Evolutionary conservation across 1,140 invertebrate species (phyloP).

Genomic region (Hestina assimilis): DNA sequence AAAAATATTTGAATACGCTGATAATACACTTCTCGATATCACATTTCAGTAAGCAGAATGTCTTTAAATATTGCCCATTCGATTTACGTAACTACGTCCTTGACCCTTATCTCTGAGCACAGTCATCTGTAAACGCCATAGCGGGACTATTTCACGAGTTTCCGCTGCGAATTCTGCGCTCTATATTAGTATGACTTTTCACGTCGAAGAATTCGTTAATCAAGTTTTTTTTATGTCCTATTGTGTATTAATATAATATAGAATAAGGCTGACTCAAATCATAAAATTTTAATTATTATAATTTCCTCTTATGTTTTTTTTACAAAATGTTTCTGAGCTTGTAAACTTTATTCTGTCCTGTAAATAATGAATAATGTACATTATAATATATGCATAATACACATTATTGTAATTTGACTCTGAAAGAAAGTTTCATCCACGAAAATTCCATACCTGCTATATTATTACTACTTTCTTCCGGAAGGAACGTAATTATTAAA

Average conservation of each 20-base stretch:
- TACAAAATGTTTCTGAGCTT: too few species aligned
- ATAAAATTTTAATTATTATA: background rate
- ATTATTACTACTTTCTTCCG: too few species aligned
- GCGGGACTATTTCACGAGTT: conserved; percentile 19
- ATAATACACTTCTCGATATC: too few species aligned
- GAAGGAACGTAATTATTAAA: too few species aligned
- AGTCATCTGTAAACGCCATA: conserved; percentile 20
- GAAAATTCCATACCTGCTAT: too few species aligned
- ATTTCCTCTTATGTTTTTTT: too few species aligned
- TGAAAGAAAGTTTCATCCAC: too few species aligned
- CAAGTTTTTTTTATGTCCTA: conserved; percentile 4
- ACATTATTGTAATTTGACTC: too few species aligned
- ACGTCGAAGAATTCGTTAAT: conserved; percentile 5
- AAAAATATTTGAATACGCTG: too few species aligned
- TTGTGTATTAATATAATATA: conserved; percentile 1
- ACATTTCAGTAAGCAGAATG: background rate
- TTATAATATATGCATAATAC: too few species aligned
- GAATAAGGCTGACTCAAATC: background rate
- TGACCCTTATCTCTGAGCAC: conserved; percentile 22
- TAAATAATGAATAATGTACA: too few species aligned
- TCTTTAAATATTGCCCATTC: background rate
- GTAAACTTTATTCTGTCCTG: too few species aligned
- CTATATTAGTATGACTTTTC: conserved; percentile 5
- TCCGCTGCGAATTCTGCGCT: conserved; percentile 4
- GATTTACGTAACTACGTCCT: conserved; percentile 15